Base-by-base conservation (phyloP, 1,140 invertebrate species). In the Polyergus mexicanus region DNA sequence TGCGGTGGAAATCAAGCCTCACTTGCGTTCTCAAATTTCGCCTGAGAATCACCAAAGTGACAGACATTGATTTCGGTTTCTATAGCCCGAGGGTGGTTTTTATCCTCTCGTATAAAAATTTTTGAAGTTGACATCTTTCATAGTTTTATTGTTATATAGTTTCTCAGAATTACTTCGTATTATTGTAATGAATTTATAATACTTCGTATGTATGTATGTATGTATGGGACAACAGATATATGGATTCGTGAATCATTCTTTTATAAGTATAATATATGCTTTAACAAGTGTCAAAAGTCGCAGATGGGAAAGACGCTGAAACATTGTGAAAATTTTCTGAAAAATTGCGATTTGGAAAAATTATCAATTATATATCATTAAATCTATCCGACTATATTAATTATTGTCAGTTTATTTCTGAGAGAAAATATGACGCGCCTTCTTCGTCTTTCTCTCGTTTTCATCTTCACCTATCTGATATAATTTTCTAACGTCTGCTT, bases 21-120 rank as follows among this genome's bases (percentile, higher is more conserved):
- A n/a, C 32, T 44, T 32, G 63, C 51, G 32, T 72, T 72, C 44
- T 80, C 44, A 13, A 80, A 16, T 80, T 71, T 81, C 77, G 65
- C 47, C 32, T 5, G 16, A 72, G 47, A 66, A 32, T 38, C 47
- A 13, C 28, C 19, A 5, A 71, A 71, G 63, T 72, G 47, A 72
- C 77, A 81, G 66, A 56, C 77, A 32, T 72, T 72, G 47, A 72
- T 80, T 80, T 80, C 51, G 35, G 35, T 81, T 81, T 58, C 75
- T 44, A 11, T 7, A 65, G n/a, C 3, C 25, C 58, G 38, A 77
- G 25, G 38, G 10, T 62, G 38, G 6, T 77, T 65, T 62, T 77
- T 41, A 7, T 19, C 25, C 38, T 44, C 35, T 41, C 6, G 44
- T 38, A 44, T 28, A 28, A 19, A 11, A 28, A 3, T 13, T 65